These are phyloP conservation scores for Cheiracanthium punctorium DNA, from an alignment of 2,888 invertebrate species.

Conservation along the genomic window DNA sequence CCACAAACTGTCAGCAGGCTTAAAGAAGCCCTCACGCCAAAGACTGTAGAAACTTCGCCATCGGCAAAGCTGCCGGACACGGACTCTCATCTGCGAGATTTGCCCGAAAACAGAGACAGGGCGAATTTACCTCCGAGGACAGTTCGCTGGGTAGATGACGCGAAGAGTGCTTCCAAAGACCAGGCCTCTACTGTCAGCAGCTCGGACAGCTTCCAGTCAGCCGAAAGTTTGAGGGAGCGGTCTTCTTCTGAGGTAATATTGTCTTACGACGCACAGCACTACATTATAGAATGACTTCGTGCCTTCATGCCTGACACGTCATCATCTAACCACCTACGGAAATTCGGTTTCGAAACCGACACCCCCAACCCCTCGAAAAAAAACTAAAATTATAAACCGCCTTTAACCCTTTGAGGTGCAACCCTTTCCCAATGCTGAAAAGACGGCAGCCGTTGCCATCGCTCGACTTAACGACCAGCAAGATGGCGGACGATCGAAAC, in stretches of 20 bases:
- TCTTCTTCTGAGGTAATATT: conserved; percentile 57
- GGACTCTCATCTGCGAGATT: background rate
- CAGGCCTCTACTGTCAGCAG: conserved; percentile 42
- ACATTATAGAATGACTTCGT: too few relatives aligned
- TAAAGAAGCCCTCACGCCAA: conserved; percentile 41
- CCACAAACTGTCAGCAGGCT: conserved; percentile 41
- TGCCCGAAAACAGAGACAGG: background rate
- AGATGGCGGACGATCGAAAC: too few relatives aligned
- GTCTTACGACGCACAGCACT: too few relatives aligned
- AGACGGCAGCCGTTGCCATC: too few relatives aligned
- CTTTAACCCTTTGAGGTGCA: too few relatives aligned
- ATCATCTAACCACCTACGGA: too few relatives aligned
- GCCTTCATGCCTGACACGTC: too few relatives aligned
- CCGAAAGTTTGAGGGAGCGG: conserved; percentile 45
- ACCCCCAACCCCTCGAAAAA: too few relatives aligned
- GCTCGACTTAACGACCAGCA: too few relatives aligned
- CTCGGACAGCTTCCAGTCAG: conserved; percentile 57
- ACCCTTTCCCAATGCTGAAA: too few relatives aligned
- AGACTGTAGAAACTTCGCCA: background rate
- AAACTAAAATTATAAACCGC: too few relatives aligned
- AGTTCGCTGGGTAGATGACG: conserved; percentile 52
- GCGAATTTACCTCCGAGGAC: conserved; percentile 12
- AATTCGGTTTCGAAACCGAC: too few relatives aligned
- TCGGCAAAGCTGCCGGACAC: background rate
- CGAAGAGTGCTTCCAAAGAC: conserved; percentile 24